Conservation (phyloP, 1,140 invertebrate species). For the Cheumatopsyche charites region DNA sequence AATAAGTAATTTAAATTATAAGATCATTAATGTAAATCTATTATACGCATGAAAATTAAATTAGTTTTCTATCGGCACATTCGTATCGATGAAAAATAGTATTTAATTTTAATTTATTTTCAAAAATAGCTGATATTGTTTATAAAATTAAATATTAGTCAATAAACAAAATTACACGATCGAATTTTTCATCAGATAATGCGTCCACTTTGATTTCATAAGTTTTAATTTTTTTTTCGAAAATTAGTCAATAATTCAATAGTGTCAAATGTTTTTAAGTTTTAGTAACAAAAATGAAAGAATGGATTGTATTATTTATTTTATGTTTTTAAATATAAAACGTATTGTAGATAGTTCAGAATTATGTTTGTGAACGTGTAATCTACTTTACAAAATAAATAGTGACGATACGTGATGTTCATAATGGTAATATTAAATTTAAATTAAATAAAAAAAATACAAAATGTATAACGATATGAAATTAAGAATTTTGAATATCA, state of each 20-base stretch:
- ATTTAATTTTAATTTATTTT: slow-evolving; percentile 18
- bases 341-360: slow-evolving; percentile 16
- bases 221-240: too few species aligned
- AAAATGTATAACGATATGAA: slow-evolving; percentile 48
- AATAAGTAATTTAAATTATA: slow-evolving; percentile 1
- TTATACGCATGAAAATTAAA: not conserved
- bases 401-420: slow-evolving; percentile 18
- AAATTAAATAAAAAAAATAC: slow-evolving; percentile 17
- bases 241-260: too few species aligned
- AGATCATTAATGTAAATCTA: too few species aligned
- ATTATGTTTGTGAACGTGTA: slow-evolving; percentile 24
- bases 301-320: not conserved
- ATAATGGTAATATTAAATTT: not conserved
- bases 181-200: too few species aligned
- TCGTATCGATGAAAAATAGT: slow-evolving; percentile 14
- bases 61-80: slow-evolving; percentile 7
- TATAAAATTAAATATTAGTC: slow-evolving; percentile 9
- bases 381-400: not conserved
- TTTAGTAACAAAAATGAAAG: not conserved
- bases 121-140: slow-evolving; percentile 21
- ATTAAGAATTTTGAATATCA: slow-evolving; percentile 41
- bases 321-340: not conserved
- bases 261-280: not conserved
- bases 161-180: too few species aligned
- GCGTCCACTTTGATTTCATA: too few species aligned